Percentiles rank a stretch among this genome's conserved stretches.
Evolutionary conservation across 2,888 invertebrate genomes (phyloP).

Genomic region (Uloborus plumipes): DNA sequence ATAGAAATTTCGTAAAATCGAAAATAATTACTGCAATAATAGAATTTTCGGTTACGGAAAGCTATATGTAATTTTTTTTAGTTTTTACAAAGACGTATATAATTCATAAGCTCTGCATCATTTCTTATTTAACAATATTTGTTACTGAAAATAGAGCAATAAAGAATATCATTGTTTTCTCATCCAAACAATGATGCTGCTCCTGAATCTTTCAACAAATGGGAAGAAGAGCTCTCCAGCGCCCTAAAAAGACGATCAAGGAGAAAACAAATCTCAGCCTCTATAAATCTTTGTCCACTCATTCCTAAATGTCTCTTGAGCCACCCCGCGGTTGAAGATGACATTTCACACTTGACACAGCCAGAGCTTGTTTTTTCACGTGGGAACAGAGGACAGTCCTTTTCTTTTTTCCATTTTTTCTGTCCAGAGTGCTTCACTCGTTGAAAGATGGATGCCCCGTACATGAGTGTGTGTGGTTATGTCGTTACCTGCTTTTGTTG

Average conservation of each 20-base stretch:
- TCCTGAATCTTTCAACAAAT: too few relatives aligned
- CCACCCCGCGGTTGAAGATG: conserved; percentile 15
- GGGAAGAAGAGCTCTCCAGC: too few relatives aligned
- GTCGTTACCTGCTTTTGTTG: conserved; percentile 30
- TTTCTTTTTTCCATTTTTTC: conserved; percentile 16
- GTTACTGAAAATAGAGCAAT: too few relatives aligned
- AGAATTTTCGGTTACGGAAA: too few relatives aligned
- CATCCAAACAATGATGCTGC: too few relatives aligned
- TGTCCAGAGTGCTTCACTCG: conserved; percentile 2
- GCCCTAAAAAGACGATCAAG: conserved; percentile 30
- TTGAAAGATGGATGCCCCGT: conserved; percentile 32
- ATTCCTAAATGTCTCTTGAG: conserved; percentile 50
- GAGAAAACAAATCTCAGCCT: conserved; percentile 7
- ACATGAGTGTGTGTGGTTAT: conserved; percentile 7
- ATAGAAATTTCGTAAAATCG: too few relatives aligned
- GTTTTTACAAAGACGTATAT: too few relatives aligned
- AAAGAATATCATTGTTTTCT: too few relatives aligned
- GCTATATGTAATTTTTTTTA: too few relatives aligned
- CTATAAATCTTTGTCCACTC: conserved; percentile 61
- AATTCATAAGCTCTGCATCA: too few relatives aligned
- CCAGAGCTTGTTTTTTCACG: conserved; percentile 54
- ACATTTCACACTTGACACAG: conserved; percentile 30
- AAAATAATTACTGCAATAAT: too few relatives aligned
- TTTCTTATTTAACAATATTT: too few relatives aligned
- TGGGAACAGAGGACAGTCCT: conserved; percentile 38